Conservation (phyloP, 2,797 vertebrate genomes). For the Megalops cyprinoides region DNA sequence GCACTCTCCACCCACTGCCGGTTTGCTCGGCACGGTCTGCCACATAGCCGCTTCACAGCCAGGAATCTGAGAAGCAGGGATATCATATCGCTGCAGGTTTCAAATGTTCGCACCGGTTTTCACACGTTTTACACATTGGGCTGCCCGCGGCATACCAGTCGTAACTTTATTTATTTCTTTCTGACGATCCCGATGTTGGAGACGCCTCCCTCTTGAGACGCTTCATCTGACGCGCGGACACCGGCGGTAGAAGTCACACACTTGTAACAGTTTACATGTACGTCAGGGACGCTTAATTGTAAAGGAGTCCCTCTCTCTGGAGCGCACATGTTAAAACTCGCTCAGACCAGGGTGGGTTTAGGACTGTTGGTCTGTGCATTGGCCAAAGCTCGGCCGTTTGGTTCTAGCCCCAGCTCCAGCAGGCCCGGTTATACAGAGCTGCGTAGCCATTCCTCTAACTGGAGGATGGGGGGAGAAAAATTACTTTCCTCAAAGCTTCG, state of each 20-base stretch:
- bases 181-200: neutral
- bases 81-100: neutral
- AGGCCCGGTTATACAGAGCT: neutral
- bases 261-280: neutral
- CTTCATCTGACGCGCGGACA: neutral
- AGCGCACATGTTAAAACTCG: neutral
- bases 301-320: neutral
- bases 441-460: neutral
- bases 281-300: neutral
- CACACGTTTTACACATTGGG: neutral
- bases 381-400: neutral
- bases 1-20: neutral
- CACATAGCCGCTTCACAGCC: neutral
- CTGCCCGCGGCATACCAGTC: neutral
- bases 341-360: neutral
- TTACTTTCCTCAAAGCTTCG: neutral
- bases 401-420: neutral
- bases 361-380: too few species aligned
- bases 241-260: too few species aligned
- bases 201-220: neutral
- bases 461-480: neutral
- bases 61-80: neutral
- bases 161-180: neutral
- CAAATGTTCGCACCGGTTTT: neutral
- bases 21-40: neutral